phyloP scores from a whole-genome alignment of 2,888 invertebrate genomes.

The Tenthredo scrophulariae region DNA sequence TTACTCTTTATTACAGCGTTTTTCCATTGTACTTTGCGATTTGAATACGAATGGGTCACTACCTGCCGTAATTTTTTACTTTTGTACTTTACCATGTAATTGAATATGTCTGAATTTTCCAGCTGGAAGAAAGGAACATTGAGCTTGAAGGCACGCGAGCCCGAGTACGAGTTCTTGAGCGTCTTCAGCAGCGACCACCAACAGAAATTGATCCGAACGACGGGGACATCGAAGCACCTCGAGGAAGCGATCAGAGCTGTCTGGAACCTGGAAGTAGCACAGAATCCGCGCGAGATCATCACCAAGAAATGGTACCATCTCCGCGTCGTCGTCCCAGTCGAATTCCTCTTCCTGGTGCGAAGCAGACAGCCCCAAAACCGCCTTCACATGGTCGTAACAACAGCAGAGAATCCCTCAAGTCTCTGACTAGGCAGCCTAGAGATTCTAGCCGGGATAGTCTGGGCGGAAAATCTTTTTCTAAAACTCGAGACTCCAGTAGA shows the following conservation, averaged over 20 bases:
- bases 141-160: constrained; percentile 91
- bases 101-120: constrained; percentile 64
- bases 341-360: constrained; percentile 84
- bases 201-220: constrained; percentile 76
- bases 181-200: constrained; percentile 78
- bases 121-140: constrained; percentile 91
- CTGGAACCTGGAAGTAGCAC: constrained; percentile 83
- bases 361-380: constrained; percentile 83
- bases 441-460: constrained; percentile 73
- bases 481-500: constrained; percentile 71
- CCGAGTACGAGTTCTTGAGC: constrained; percentile 87
- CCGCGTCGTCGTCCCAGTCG: constrained; percentile 83
- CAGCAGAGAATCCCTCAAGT: constrained; percentile 74
- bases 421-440: constrained; percentile 70
- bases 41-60: not conserved
- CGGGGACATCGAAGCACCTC: constrained; percentile 79
- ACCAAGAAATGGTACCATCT: constrained; percentile 73
- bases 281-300: constrained; percentile 83
- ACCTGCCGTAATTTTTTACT: not conserved
- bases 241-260: constrained; percentile 77
- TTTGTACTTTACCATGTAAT: constrained; percentile 37
- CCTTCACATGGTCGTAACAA: constrained; percentile 76
- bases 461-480: constrained; percentile 68
- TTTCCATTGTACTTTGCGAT: constrained; percentile 10
- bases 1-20: constrained; percentile 2